Base-by-base conservation (phyloP, 2,797 vertebrate species). In the Syngnathus acus region DNA sequence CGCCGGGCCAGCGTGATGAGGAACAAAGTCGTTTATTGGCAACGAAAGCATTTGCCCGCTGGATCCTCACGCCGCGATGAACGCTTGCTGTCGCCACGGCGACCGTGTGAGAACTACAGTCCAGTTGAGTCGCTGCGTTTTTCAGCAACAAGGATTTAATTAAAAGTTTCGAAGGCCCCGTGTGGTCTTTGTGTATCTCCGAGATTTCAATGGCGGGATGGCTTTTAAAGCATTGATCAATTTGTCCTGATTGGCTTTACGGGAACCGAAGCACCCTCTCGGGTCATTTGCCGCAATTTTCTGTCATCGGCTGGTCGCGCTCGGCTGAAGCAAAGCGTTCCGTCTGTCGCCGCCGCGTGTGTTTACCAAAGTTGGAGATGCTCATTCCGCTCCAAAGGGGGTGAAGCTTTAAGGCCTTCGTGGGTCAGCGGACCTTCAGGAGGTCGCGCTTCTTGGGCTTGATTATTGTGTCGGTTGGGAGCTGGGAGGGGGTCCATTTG, bases 361-460 rank as follows among this genome's bases (percentile, higher is more conserved):
- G 76, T 85, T 80, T 84, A 73, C 68, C 7, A 63, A 62, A 74
- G 70, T 65, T 69, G n/a, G 72, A 76, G 73, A 69, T 71, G 75
- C 84, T 85, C 76, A 64, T 83, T 86, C 83, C 57, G 48, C 23
- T 67, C 9, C 74, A 76, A 72, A 75, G 13, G 13, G 68, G 74
- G 55, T 48, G 66, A 72, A 78, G 84, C 45, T 68, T 78, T 51
- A 66, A 69, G 82, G 82, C 66, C 81, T 76, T 82, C 67, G 64
- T 73, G 87, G 86, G 84, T 90, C 86, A 89, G 1, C 3, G 74
- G 74, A 68, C 69, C 66, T 66, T 83, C 73, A 82, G 75, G 69
- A 66, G 79, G 81, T 81, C 64, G 3, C 61, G 81, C 74, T 72
- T 73, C 70, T 77, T 58, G 57, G 68, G 82, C 80, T 84, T 61